phyloP scores from a whole-genome alignment of 2,888 invertebrate genomes.

The Ophion costatus region DNA sequence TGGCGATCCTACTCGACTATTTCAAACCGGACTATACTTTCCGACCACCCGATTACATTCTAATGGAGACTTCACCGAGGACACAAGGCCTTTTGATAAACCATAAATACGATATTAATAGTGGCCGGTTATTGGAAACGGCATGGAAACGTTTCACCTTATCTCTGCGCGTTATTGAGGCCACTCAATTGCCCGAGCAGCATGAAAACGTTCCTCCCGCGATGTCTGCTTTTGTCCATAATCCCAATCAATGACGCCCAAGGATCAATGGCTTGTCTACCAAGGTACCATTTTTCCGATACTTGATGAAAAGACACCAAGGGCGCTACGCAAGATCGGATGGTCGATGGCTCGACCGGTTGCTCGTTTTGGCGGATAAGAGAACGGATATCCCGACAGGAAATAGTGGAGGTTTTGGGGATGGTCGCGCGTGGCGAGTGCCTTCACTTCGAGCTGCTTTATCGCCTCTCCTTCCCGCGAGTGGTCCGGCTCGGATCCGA shows the following conservation, averaged over 20 bases:
- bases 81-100: slow-evolving; percentile 44
- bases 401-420: slow-evolving; percentile 47
- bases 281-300: neutral
- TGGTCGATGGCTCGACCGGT: slow-evolving; percentile 27
- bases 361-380: slow-evolving; percentile 25
- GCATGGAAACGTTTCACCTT: neutral
- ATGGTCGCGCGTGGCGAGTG: slow-evolving; percentile 35
- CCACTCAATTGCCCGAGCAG: neutral
- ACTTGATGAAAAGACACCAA: neutral
- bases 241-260: slow-evolving; percentile 7
- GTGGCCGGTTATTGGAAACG: slow-evolving; percentile 37
- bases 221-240: neutral
- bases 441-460: slow-evolving; percentile 52
- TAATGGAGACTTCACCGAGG: slow-evolving; percentile 61
- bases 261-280: slow-evolving; percentile 8
- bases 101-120: slow-evolving; percentile 53
- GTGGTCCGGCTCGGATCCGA: slow-evolving; percentile 75
- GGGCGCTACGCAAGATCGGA: slow-evolving; percentile 12
- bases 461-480: slow-evolving; percentile 50
- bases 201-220: neutral
- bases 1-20: slow-evolving; percentile 61
- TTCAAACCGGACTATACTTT: slow-evolving; percentile 49
- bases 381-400: slow-evolving; percentile 60
- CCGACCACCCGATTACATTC: slow-evolving; percentile 46
- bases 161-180: neutral